Percentiles rank a stretch among this genome's conserved stretches.
phyloP scores from a whole-genome alignment of 2,888 invertebrate genomes.

The Halictus ligatus region DNA sequence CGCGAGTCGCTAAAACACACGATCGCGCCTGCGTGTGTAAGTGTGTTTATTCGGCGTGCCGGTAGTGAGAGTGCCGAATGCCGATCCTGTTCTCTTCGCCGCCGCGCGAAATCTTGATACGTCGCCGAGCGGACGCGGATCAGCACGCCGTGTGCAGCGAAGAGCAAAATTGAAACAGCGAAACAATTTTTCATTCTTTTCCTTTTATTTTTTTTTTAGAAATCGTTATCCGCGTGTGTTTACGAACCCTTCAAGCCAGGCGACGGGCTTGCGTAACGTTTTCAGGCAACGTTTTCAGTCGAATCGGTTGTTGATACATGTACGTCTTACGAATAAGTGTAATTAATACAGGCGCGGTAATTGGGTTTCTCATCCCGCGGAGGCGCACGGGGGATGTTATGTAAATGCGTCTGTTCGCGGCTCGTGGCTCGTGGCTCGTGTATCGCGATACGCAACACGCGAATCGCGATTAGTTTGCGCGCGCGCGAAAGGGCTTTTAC shows the following conservation, averaged over 20 bases:
- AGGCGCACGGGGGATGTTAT: background rate
- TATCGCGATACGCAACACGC: background rate
- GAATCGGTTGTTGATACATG: too few relatives aligned
- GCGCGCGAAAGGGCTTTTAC: background rate
- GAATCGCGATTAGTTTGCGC: background rate
- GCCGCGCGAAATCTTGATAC: conserved; percentile 45
- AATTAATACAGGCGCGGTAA: too few relatives aligned
- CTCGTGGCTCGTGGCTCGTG: background rate
- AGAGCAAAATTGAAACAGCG: background rate
- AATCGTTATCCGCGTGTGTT: too few relatives aligned
- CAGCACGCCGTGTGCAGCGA: too few relatives aligned
- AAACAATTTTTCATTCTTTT: too few relatives aligned
- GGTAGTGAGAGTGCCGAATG: conserved; percentile 56
- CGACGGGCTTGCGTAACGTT: too few relatives aligned
- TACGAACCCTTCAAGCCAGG: too few relatives aligned
- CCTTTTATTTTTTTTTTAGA: too few relatives aligned
- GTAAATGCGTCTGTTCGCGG: background rate
- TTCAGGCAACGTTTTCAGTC: too few relatives aligned
- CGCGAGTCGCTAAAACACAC: conserved; percentile 46
- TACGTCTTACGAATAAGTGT: too few relatives aligned
- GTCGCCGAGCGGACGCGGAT: conserved; percentile 2
- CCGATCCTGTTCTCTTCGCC: conserved; percentile 27
- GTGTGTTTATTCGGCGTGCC: conserved; percentile 44
- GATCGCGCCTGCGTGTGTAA: background rate
- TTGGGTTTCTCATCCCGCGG: too few relatives aligned